Evolutionary conservation across 2,888 invertebrate genomes (phyloP).

Genomic region (Noctua fimbriata): DNA sequence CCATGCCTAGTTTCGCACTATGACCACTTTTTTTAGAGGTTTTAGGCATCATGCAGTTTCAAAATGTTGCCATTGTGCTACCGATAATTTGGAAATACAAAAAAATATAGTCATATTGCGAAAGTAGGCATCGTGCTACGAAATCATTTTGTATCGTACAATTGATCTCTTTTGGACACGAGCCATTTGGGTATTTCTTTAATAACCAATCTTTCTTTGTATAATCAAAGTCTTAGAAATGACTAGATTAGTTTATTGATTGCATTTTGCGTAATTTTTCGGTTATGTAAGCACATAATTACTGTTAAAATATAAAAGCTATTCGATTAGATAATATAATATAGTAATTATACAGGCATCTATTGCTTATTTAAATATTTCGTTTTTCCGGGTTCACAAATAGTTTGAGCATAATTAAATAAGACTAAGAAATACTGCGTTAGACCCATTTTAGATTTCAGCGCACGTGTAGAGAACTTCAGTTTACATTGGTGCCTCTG

Average conservation of each 20-base stretch:
- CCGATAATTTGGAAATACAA: no score
- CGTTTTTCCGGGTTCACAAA: not conserved
- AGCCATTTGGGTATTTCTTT: constrained; percentile 23
- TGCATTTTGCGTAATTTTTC: constrained; percentile 43
- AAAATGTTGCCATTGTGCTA: no score
- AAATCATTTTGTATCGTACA: constrained; percentile 9
- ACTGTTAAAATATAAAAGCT: not conserved
- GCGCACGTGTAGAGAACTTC: no score
- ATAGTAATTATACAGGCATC: not conserved
- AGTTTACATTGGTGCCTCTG: not conserved
- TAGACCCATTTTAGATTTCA: no score
- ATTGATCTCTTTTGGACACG: constrained; percentile 16
- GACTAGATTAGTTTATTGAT: constrained; percentile 23
- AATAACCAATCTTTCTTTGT: constrained; percentile 46
- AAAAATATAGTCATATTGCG: no score
- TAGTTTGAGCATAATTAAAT: not conserved
- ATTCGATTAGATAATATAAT: constrained; percentile 9
- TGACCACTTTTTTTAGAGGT: no score
- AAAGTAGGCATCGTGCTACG: no score
- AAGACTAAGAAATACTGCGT: not conserved
- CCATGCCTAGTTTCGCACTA: no score
- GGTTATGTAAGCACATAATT: constrained; percentile 27
- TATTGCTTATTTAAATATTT: not conserved
- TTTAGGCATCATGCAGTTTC: no score
- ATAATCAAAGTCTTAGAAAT: constrained; percentile 18